These are phyloP conservation scores for Fragum sueziense DNA, from an alignment of 2,888 invertebrate species.

Conservation along the genomic window DNA sequence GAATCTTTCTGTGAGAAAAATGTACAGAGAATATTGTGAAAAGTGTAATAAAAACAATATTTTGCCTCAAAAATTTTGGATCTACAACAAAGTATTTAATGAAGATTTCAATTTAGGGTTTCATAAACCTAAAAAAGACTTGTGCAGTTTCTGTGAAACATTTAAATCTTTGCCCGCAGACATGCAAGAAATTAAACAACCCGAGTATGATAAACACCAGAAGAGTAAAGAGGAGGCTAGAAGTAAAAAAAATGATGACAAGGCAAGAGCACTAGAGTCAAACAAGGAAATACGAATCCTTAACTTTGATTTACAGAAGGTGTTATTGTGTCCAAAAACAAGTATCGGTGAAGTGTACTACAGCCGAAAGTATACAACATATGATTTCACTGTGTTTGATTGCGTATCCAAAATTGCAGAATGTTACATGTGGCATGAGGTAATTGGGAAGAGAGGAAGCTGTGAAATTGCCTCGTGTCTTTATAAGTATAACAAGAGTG, in stretches of 20 bases:
- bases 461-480: neutral
- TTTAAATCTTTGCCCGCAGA: neutral
- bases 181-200: neutral
- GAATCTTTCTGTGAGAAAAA: neutral
- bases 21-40: neutral
- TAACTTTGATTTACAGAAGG: neutral
- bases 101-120: constrained; percentile 5
- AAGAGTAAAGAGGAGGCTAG: neutral
- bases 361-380: constrained; percentile 3
- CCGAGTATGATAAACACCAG: neutral
- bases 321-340: neutral
- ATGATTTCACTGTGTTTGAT: constrained; percentile 1
- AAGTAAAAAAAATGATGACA: neutral
- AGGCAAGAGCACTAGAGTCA: neutral
- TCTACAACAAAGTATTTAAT: neutral
- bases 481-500: neutral
- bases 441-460: neutral
- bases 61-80: neutral
- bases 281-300: neutral
- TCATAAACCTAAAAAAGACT: neutral
- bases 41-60: neutral
- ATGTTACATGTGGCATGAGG: neutral
- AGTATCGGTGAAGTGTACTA: neutral
- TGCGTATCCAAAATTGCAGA: neutral
- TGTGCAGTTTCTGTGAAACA: neutral